Base-by-base conservation (phyloP, 2,113 vertebrate species). In the Rana temporaria region DNA sequence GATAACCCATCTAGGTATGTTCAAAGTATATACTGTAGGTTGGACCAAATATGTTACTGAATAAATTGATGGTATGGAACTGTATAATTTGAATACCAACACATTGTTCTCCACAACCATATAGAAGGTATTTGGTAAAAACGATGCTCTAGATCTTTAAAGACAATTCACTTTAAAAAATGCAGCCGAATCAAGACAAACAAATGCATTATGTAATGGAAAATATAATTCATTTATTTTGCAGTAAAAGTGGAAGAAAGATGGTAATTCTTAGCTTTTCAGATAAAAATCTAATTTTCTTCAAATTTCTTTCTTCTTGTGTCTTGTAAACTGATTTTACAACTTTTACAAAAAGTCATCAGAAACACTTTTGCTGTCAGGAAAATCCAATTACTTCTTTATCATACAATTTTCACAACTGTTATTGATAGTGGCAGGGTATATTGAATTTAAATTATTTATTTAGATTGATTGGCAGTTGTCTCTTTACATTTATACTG, bases 401-500 rank as follows among this genome's bases (percentile, higher is more conserved):
- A 90, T 90, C 93, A 87, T 85, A 91, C 93, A 92, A 92, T 89
- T 91, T 30, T 92, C 86, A 90, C 90, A 92, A 92, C 86, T 92
- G 91, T 91, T 93, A 94, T 90, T 92, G 91, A 92, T 94, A 92
- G 89, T 89, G 92, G 89, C 92, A 90, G 85, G 89, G 88, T 87
- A 91, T 94, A 94, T 92, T 94, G 91, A 93, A 94, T 94, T 92
- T 94, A 93, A 94, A 94, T 94, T 94, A 94, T 94, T 94, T 91
- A 94, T 93, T 93, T 93, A 89, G 91, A 94, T 93, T 78, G 93
- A 95, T 93, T 93, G 90, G 89, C 88, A 60, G 76, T 84, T 87
- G 53, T 87, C 32, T 16, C 88, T 91, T 91, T 90, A 88, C 87
- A 87, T 75, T 76, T 82, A 57, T 86, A 85, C 84, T 76, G 90